Evolutionary conservation across 2,888 invertebrate genomes (phyloP), one percentile per base, ranked within the genome.

Genomic region (Rhagonycha lutea): DNA sequence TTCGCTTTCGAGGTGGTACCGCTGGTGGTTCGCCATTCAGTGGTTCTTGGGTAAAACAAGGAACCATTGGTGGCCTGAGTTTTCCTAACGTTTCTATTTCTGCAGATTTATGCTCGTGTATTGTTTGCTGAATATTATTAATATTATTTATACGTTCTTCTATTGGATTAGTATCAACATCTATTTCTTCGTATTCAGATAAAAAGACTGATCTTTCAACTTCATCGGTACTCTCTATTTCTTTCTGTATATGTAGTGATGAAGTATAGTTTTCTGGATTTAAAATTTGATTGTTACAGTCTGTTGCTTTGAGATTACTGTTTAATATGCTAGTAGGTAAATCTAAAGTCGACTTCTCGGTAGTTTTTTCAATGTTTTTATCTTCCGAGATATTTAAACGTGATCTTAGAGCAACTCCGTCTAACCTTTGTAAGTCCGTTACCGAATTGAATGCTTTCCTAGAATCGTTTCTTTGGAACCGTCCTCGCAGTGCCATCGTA

Each of bases 401-500:
- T 10, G 70, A 14, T 7, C 68, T 61, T 23, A 47, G n/a, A 0
- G 82, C 81, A 60, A 83, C 79, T 14, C 83, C 84, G 70, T 84
- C 83, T 28, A 84, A 73, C 28, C 80, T 80, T 61, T 79, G 75
- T 70, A 81, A 80, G n/a, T 82, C 78, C 61, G 82, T 83, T 14
- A 81, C 80, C 29, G 83, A 89, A 23, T 90, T 87, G 86, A 94
- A 93, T 78, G 92, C 90, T 86, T 91, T 91, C 85, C 92, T 90
- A 23, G 91, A 90, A 85, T 92, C 91, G 61, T 90, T 89, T 85
- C 92, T 91, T 83, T 89, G 89, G 80, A 88, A 89, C 86, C 91
- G 92, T 11, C 87, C 90, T 81, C 95, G 91, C 82, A 96, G 89
- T 24, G 96, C 94, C 94, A 96, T 96, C 26, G 96, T 96, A 86